Base-by-base conservation (phyloP, 2,113 vertebrate species). In the Anhinga rufa region DNA sequence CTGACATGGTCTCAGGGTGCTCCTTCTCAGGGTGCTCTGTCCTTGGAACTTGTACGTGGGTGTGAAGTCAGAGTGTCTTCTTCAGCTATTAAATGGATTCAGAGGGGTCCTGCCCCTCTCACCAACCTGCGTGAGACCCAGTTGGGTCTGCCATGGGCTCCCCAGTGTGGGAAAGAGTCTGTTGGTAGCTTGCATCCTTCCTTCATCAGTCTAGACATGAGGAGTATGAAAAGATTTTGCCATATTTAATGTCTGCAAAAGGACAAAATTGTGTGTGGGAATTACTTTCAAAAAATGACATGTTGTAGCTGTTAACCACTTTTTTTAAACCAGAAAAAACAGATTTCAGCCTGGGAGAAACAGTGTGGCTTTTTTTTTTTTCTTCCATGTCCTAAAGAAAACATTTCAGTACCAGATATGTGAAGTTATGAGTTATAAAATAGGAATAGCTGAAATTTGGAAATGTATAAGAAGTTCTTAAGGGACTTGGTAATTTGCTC, bases 401-500 rank as follows among this genome's bases (percentile, higher is more conserved):
- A 95, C 86, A 91, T 95, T 94, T 92, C n/a, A 26, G 82, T 93
- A 91, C 92, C 51, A 81, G 92, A 93, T 80, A 92, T 64, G 61
- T 72, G 88, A 92, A 90, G 69, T 88, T 79, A 85, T 34, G 52
- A 60, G 6, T 92, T 96, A 94, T 46, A 92, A 95, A 96, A 88
- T 52, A 86, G 76, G 62, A 84, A 83, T 38, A n/a, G 80, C 62
- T 78, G 71, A 81, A 92, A 95, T 92, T 64, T 94, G 61, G 79
- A 88, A 88, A 93, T 15, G 20, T 86, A 77, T 88, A 91, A 80
- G 88, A 90, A 77, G 55, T 90, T 95, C 91, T 93, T 93, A 76
- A 81, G 95, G 92, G 94, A 96, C 64, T 88, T 81, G 82, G 31
- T 95, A 91, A 95, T 97, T 95, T 96, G 91, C 86, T 72, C 92